Conservation (phyloP, 2,113 vertebrate genomes). For the Odocoileus virginianus region DNA sequence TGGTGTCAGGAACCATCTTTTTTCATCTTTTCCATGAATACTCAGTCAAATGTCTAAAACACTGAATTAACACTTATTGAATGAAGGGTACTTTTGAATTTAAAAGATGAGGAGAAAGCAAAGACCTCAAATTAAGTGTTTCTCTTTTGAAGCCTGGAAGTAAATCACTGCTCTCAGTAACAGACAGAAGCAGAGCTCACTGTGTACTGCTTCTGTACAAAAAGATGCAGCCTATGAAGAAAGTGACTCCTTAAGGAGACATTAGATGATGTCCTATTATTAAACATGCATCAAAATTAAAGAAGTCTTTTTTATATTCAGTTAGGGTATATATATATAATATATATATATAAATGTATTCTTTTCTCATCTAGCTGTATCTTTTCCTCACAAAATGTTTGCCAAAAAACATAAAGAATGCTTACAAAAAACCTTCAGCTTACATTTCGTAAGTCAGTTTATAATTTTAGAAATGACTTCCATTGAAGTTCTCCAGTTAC, state of each 20-base stretch:
- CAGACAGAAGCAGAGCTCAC: neutral
- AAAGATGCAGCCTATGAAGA: neutral
- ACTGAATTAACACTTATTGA: neutral
- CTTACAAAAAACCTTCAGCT: neutral
- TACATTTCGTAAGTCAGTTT: neutral
- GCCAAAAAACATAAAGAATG: neutral
- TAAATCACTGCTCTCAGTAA: neutral
- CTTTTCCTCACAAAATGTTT: neutral
- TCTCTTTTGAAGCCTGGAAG: neutral
- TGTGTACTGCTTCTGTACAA: neutral
- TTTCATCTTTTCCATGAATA: neutral
- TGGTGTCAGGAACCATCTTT: neutral
- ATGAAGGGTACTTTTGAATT: neutral
- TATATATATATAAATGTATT: neutral
- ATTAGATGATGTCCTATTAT: neutral
- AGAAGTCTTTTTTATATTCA: neutral
- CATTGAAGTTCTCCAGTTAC: neutral
- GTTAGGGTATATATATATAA: neutral
- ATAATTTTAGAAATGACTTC: conserved; percentile 9
- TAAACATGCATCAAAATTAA: neutral
- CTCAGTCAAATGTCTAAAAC: neutral
- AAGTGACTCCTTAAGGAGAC: neutral
- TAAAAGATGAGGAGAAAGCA: neutral
- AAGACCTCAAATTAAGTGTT: neutral
- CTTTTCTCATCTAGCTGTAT: neutral